Percentiles rank a stretch among this genome's conserved stretches.
Conservation (phyloP, 2,888 invertebrate species). For the Agrochola litura region DNA sequence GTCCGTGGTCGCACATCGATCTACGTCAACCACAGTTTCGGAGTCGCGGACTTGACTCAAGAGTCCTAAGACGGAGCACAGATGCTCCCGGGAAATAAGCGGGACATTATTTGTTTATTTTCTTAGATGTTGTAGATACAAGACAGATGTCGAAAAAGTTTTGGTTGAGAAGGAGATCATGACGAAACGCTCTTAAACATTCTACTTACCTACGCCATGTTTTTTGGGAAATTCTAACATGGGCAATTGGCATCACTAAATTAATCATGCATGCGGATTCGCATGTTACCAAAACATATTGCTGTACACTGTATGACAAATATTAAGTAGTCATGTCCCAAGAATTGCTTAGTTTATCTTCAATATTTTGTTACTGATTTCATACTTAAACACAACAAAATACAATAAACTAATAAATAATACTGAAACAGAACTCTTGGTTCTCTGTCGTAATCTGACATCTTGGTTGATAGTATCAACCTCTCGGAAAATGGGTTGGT, state of each 20-base stretch:
- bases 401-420: no score
- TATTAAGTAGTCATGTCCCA: background rate
- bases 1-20: conserved; percentile 80
- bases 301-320: background rate
- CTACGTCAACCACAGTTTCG: conserved; percentile 80
- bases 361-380: background rate
- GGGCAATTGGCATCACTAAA: background rate
- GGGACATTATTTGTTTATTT: conserved; percentile 43
- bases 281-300: background rate
- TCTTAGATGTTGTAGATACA: conserved; percentile 2
- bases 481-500: no score
- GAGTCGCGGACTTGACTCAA: conserved; percentile 61
- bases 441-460: no score
- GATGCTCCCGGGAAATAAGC: conserved; percentile 56
- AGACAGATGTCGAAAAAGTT: conserved; percentile 5
- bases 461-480: no score
- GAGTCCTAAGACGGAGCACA: conserved; percentile 64
- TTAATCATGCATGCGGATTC: background rate
- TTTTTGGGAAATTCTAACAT: background rate
- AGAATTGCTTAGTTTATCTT: background rate
- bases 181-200: background rate
- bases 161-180: background rate
- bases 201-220: no score
- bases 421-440: no score
- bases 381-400: no score